phyloP scores from a whole-genome alignment of 2,797 vertebrate species.

The Pseudochaenichthys georgianus region DNA sequence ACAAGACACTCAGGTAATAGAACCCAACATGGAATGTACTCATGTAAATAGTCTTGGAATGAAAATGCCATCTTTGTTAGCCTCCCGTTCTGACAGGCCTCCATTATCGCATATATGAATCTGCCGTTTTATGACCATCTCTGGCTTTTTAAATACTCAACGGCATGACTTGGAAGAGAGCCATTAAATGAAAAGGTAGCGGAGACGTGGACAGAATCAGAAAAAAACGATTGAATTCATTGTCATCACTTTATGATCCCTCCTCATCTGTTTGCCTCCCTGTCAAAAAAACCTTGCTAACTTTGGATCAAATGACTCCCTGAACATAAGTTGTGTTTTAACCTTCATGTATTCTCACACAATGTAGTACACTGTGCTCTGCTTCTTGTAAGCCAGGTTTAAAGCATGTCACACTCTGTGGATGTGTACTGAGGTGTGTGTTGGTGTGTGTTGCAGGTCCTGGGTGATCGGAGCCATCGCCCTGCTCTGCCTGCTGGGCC shows the following conservation, averaged over 20 bases:
- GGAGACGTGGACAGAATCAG: constrained; percentile 3
- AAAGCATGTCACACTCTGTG: neutral
- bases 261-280: constrained; percentile 37
- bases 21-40: constrained; percentile 30
- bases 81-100: constrained; percentile 5
- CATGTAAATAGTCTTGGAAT: constrained; percentile 31
- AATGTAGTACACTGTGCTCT: neutral
- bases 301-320: neutral
- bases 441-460: constrained; percentile 84
- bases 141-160: constrained; percentile 19
- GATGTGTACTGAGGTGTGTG: neutral
- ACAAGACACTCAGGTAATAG: constrained; percentile 34
- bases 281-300: neutral
- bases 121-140: constrained; percentile 14
- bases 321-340: neutral
- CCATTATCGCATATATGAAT: constrained; percentile 5
- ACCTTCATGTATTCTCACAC: neutral
- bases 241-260: constrained; percentile 71
- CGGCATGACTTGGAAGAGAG: neutral
- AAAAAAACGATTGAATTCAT: constrained; percentile 39
- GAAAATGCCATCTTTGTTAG: constrained; percentile 34
- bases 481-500: constrained; percentile 94
- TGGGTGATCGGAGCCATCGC: constrained; percentile 99
- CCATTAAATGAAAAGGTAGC: constrained; percentile 4
- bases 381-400: neutral